phyloP scores from a whole-genome alignment of 2,113 vertebrate genomes.

The Tachycineta bicolor region DNA sequence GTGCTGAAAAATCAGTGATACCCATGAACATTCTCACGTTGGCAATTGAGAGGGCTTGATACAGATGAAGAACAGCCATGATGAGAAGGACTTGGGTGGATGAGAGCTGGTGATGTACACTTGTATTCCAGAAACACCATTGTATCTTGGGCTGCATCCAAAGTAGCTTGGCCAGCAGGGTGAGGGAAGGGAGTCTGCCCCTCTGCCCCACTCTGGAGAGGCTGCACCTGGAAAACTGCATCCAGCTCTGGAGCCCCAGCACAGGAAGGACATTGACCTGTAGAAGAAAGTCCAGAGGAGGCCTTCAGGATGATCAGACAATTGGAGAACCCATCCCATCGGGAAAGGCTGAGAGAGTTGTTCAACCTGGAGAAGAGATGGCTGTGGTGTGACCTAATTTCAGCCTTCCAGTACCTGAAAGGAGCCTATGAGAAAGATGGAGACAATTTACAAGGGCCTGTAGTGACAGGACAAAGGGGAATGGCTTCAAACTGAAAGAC shows the following conservation, averaged over 20 bases:
- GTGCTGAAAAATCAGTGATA: background rate
- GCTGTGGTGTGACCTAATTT: background rate
- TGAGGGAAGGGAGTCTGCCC: background rate
- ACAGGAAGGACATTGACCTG: rapidly evolving
- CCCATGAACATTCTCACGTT: background rate
- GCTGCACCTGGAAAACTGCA: background rate
- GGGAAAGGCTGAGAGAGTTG: background rate
- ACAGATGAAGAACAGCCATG: background rate
- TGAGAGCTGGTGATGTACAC: rapidly evolving
- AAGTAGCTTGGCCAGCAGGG: rapidly evolving
- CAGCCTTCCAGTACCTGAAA: background rate
- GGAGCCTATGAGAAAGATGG: background rate
- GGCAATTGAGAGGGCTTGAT: background rate
- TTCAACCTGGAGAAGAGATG: background rate
- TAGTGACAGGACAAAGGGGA: background rate
- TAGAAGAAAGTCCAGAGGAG: background rate
- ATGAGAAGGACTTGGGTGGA: background rate
- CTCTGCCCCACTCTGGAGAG: background rate
- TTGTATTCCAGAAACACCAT: background rate
- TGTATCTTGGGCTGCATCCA: background rate
- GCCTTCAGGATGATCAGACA: background rate
- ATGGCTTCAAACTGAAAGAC: background rate
- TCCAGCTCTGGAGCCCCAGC: background rate
- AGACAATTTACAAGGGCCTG: background rate
- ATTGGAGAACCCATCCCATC: background rate